Evolutionary conservation across 2,113 vertebrate species (phyloP).

Genomic region (Bettongia penicillata): DNA sequence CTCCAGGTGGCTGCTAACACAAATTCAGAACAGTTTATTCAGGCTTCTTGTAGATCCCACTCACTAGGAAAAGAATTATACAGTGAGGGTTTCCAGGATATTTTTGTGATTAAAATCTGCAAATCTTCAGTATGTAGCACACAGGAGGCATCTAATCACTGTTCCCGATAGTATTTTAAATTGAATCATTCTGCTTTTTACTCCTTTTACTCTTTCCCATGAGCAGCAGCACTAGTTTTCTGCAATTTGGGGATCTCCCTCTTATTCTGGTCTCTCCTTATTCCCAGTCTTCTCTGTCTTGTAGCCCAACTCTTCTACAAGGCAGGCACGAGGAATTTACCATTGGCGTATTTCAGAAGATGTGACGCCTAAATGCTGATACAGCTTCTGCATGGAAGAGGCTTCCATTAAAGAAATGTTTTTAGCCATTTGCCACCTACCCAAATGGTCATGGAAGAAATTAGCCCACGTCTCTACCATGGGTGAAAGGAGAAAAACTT

Average conservation of each 20-base stretch:
- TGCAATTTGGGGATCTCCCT: not conserved
- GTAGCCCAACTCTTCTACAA: not conserved
- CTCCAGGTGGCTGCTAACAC: not conserved
- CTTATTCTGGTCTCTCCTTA: conserved; percentile 15
- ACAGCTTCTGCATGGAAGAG: conserved; percentile 23
- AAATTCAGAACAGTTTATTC: not conserved
- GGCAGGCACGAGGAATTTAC: not conserved
- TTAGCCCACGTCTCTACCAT: no score
- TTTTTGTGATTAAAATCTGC: not conserved
- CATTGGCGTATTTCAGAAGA: conserved; percentile 9
- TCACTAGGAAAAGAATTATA: not conserved
- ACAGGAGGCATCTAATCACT: no score
- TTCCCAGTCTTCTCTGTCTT: conserved; percentile 22
- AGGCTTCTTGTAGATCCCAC: not conserved
- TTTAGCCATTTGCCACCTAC: conserved; percentile 20
- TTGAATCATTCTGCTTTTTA: conserved; percentile 5
- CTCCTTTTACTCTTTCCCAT: not conserved
- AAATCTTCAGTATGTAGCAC: not conserved
- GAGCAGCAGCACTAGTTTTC: not conserved
- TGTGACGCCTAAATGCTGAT: not conserved
- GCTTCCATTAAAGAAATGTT: conserved; percentile 4
- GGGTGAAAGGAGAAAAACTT: no score
- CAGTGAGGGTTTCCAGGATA: not conserved
- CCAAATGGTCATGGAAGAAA: conserved; percentile 16
- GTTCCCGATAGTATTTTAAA: not conserved